Evolutionary conservation across 2,888 invertebrate genomes (phyloP), one percentile per base, ranked within the genome.

Genomic region (Nomada goodeniana): DNA sequence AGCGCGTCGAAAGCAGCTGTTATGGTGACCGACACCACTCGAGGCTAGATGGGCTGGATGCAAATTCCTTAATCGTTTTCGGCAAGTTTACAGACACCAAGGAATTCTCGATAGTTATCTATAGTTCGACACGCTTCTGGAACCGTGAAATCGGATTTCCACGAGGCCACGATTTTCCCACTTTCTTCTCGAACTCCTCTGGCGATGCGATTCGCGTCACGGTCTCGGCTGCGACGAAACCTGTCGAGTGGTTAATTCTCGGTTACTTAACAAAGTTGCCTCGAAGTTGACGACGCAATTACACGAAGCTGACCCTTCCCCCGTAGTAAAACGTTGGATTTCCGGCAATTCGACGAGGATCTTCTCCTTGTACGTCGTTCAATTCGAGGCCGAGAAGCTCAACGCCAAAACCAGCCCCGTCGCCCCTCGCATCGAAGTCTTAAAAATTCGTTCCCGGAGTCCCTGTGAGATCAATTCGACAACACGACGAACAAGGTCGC

Each of bases 51-150:
- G 71, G 73, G 47, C 50, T 61, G 42, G 84, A 86, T 86, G 83
- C 80, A 83, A 81, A 85, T 88, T 88, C 80, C 83, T 88, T 85
- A 80, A 86, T 85, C 88, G 78, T 71, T 76, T 68, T 76, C 65
- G 61, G 36, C 55, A 82, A 80, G 76, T 86, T 86, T 69, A 72
- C 76, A 29, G 53, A 57, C 72, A 61, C 64, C 26, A 47, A 29
- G 52, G 77, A 73, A 78, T 61, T 57, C 55, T 64, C 68, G 11
- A 15, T n/a, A 13, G 10, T 4, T n/a, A 15, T 5, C 2, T 71
- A 52, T 64, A 47, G 53, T 44, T 57, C 29, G 47, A 26, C n/a
- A 11, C 13, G 23, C 61, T 23, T 15, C 23, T 15, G 11, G 11
- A 15, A 36, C 59, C 42, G 44, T 29, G 65, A 74, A 74, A 65